phyloP scores from a whole-genome alignment of 37 sponge, comb jelly and placozoan genomes.

The Theonella swinhoei region DNA sequence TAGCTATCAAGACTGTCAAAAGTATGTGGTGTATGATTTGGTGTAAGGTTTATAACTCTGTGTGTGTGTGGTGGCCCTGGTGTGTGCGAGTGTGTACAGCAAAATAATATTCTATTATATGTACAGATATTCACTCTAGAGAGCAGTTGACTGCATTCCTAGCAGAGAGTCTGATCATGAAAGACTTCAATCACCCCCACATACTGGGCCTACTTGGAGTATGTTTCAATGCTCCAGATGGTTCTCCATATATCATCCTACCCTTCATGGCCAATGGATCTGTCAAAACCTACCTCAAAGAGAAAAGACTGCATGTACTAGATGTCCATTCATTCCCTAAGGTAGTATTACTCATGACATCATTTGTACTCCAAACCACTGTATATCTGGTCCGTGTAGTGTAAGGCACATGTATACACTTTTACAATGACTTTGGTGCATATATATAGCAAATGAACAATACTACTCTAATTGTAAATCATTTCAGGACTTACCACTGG shows the following conservation, averaged over 20 bases:
- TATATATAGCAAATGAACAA: too few species aligned
- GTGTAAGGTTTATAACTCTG: too few species aligned
- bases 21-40: background rate
- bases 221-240: constrained; percentile 25
- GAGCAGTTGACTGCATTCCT: background rate
- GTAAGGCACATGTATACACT: too few species aligned
- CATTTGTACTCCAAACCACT: too few species aligned
- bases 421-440: too few species aligned
- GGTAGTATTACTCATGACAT: too few species aligned
- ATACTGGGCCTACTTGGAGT: constrained; percentile 17
- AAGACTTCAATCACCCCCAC: constrained; percentile 20
- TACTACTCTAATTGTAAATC: too few species aligned
- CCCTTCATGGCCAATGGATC: constrained; percentile 36
- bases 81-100: too few species aligned
- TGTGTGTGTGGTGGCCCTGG: too few species aligned
- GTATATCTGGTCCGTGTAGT: too few species aligned
- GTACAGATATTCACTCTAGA: background rate
- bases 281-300: constrained; percentile 8
- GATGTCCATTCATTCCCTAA: background rate
- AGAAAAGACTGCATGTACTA: too few species aligned
- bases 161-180: constrained; percentile 4
- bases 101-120: too few species aligned
- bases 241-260: constrained; percentile 16
- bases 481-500: background rate
- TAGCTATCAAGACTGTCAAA: background rate